These are phyloP conservation scores for Mugil cephalus DNA, from an alignment of 2,113 vertebrate species.

Conservation along the genomic window DNA sequence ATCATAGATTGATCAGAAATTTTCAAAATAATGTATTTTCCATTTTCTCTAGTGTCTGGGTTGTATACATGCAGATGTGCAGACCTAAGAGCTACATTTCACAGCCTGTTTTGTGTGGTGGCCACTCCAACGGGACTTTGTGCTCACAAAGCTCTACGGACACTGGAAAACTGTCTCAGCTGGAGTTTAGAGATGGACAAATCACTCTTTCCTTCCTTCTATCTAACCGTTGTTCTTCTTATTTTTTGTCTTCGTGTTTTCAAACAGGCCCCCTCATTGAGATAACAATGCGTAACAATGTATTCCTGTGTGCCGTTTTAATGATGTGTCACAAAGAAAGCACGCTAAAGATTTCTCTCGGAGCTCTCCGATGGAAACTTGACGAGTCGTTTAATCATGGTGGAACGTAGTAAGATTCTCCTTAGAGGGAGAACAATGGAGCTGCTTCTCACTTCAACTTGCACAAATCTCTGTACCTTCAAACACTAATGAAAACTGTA, in stretches of 20 bases:
- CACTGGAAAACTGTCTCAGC: too few species aligned
- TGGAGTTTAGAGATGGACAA: background rate
- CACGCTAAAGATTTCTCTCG: slow-evolving; percentile 32
- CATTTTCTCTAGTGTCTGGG: too few species aligned
- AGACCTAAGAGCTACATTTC: too few species aligned
- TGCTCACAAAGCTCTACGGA: too few species aligned
- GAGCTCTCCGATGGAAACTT: slow-evolving; percentile 11
- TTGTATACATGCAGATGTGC: too few species aligned
- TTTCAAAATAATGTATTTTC: too few species aligned
- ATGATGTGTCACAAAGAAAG: slow-evolving; percentile 40
- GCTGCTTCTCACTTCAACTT: slow-evolving; percentile 39
- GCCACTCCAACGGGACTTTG: background rate
- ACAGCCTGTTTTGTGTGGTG: too few species aligned
- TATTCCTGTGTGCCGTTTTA: slow-evolving; percentile 22
- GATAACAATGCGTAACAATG: slow-evolving; percentile 30
- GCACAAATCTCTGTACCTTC: slow-evolving; percentile 12
- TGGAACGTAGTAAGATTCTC: slow-evolving; percentile 6
- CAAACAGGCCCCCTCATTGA: slow-evolving; percentile 7
- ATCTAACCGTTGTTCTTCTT: too few species aligned
- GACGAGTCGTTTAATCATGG: slow-evolving; percentile 46
- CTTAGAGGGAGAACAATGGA: slow-evolving; percentile 9
- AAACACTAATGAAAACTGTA: slow-evolving; percentile 20
- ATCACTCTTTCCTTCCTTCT: background rate
- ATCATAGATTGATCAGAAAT: too few species aligned
- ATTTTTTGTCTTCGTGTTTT: background rate